Evolutionary conservation across 2,113 vertebrate genomes (phyloP), one percentile per base, ranked within the genome.

Genomic region (Tetraodon nigroviridis): DNA sequence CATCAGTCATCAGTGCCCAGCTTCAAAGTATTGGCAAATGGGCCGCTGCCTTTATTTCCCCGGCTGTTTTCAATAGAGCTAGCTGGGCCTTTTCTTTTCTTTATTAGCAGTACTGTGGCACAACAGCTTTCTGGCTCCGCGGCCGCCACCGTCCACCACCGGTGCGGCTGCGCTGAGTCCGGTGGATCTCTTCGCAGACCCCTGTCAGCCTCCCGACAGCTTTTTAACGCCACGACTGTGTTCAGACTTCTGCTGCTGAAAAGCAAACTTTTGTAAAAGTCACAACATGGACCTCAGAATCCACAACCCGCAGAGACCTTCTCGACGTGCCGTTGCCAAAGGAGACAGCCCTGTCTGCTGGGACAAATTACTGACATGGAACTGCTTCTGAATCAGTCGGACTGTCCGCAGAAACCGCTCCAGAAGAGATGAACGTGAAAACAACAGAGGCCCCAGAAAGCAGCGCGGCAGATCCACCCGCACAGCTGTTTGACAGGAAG

Each of bases 291-390:
- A 86, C 78, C 74, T 86, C 80, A 80, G 61, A 69, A 75, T 69
- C 64, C 61, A 65, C 62, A 70, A 71, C 67, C 76, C 78, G 71
- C 75, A 71, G 68, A 84, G 70, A 84, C 79, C 80, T 84, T 86
- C 72, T 79, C 50, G 20, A 78, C 83, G 77, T 81, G 55, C 68
- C 13, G 85, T 27, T 89, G 87, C 87, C 86, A 87, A 89, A 87
- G 72, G 81, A 84, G 69, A 71, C 53, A 46, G 49, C 65, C 61
- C 67, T 27, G 67, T 70, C 70, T 65, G 64, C 64, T 63, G 71
- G 75, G 58, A 71, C 66, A 50, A 65, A 67, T 69, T 15, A 62
- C 63, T 60, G 61, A 51, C 69, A 62, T 24, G 41, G 48, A 53
- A 53, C 68, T 58, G 50, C 44, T 42, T 42, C 55, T 24, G 58